Evolutionary conservation across 2,113 vertebrate genomes (phyloP), one percentile per base, ranked within the genome.

Genomic region (Anseranas semipalmata): DNA sequence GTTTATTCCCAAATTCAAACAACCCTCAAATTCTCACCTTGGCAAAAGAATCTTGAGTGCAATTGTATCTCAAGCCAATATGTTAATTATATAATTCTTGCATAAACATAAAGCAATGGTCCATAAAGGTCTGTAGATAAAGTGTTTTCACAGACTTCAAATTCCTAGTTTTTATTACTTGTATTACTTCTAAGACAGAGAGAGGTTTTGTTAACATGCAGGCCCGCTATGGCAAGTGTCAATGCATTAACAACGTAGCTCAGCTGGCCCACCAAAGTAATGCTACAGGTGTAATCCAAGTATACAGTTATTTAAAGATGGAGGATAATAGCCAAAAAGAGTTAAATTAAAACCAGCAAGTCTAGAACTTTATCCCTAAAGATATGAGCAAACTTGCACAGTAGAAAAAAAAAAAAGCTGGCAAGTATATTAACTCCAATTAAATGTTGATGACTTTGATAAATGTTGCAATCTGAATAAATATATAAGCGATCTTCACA

Each of bases 381-480:
- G 48, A 79, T 15, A 53, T 27, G 28, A 92, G 72, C 12, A 68
- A 91, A 53, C 27, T 56, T 28, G 17, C 37, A 41, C 17, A 32
- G 74, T 60, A 62, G 84, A 58, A 80, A 63, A 76, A 68, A 90
- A 94, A 89, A 94, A 41, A 89, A 91, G 19, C n/a, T 46, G 53
- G 81, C 33, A 70, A 30, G 21, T 95, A 16, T 45, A 91, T 97
- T 96, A 89, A 84, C 50, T 77, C 56, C 70, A 93, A 74, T 82
- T 90, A 95, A 95, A 74, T 46, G 76, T 60, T 66, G 56, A 63
- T 93, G 90, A 77, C 79, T 93, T 96, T 89, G 68, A 86, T 95
- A 89, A 95, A 96, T 74, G 24, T 55, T 96, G 48, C 85, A 89
- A 77, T 85, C 66, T 89, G 89, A 95, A 93, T 76, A 97, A 97